phyloP scores from a whole-genome alignment of 2,113 vertebrate species.

The Chlorodrepanis virens region DNA sequence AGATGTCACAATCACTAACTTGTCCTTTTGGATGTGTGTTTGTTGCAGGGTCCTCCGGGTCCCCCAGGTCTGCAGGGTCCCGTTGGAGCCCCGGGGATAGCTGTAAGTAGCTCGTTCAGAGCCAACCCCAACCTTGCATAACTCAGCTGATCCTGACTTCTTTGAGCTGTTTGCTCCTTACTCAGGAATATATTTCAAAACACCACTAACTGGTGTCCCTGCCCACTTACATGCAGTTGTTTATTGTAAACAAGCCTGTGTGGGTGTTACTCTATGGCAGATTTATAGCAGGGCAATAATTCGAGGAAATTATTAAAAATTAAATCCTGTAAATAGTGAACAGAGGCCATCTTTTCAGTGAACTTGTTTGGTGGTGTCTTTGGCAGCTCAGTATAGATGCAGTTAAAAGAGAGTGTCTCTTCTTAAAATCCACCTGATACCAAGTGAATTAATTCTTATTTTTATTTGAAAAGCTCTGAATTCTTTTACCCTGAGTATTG shows the following conservation, averaged over 20 bases:
- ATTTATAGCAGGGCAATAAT: neutral
- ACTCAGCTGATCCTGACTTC: neutral
- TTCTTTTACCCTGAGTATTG: neutral
- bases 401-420: neutral
- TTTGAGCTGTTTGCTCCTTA: neutral
- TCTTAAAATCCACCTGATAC: neutral
- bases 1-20: neutral
- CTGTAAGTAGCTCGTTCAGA: constrained; percentile 79
- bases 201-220: neutral
- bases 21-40: constrained; percentile 23
- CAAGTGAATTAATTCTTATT: neutral
- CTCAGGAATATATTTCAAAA: neutral
- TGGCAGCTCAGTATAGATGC: neutral
- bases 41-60: constrained; percentile 89
- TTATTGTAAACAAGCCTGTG: neutral
- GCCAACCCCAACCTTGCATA: neutral
- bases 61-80: constrained; percentile 94
- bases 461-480: neutral
- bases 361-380: neutral
- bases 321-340: neutral
- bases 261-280: neutral
- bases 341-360: neutral
- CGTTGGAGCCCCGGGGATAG: constrained; percentile 91
- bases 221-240: neutral
- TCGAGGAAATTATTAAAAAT: neutral